phyloP scores from a whole-genome alignment of 2,888 invertebrate genomes.

The Drosophila borborema region DNA sequence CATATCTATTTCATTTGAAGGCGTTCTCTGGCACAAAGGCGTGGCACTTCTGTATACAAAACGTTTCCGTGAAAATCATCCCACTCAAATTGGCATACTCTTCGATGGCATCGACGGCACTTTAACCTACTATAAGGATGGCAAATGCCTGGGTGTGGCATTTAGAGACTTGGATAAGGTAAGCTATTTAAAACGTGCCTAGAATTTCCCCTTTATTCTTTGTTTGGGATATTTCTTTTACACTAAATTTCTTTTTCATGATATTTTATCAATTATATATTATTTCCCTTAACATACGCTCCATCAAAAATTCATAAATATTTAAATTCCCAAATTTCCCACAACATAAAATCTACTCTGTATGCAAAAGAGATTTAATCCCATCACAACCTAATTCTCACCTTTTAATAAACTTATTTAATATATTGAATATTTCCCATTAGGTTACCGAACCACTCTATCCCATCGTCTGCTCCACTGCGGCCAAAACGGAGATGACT shows the following conservation, averaged over 20 bases:
- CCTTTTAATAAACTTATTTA: background rate
- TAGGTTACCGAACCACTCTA: constrained; percentile 87
- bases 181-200: background rate
- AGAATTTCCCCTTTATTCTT: background rate
- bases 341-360: background rate
- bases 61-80: constrained; percentile 89
- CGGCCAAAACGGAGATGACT: constrained; percentile 91
- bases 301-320: no score
- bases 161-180: constrained; percentile 88
- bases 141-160: constrained; percentile 89
- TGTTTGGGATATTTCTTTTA: background rate
- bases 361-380: no score
- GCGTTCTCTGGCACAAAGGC: constrained; percentile 89
- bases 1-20: constrained; percentile 4
- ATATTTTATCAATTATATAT: no score
- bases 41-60: constrained; percentile 88
- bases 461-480: constrained; percentile 90
- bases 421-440: background rate
- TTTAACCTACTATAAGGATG: constrained; percentile 90
- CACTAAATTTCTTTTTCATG: no score
- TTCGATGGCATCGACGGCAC: constrained; percentile 90
- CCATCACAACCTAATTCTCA: no score
- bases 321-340: background rate
- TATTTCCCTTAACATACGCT: no score
- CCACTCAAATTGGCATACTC: constrained; percentile 89